Evolutionary conservation across 2,797 vertebrate genomes (phyloP).

Genomic region (Hyperoplus immaculatus): DNA sequence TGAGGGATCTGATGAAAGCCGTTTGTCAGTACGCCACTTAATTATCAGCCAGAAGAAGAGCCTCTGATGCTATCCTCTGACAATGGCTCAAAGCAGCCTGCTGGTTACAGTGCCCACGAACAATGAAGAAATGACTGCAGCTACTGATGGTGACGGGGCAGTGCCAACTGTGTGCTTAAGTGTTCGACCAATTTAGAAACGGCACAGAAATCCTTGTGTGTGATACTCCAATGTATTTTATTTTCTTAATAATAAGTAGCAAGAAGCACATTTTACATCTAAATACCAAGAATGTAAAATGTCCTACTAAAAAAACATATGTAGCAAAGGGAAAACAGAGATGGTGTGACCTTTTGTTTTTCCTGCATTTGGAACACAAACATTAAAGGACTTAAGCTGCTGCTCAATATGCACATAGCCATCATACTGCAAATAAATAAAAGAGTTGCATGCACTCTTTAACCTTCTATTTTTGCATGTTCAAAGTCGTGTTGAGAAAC

Average conservation of each 20-base stretch:
- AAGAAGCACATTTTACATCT: constrained; percentile 20
- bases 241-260: constrained; percentile 30
- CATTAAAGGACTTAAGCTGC: constrained; percentile 46
- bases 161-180: constrained; percentile 78
- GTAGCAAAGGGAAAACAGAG: constrained; percentile 41
- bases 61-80: constrained; percentile 82
- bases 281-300: constrained; percentile 30
- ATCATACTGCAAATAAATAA: constrained; percentile 47
- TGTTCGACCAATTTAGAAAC: constrained; percentile 69
- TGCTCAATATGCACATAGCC: constrained; percentile 56
- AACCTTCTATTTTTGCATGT: constrained; percentile 42
- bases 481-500: constrained; percentile 35
- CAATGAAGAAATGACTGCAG: constrained; percentile 76
- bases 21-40: constrained; percentile 88
- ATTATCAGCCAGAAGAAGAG: constrained; percentile 85
- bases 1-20: constrained; percentile 87
- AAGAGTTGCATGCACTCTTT: constrained; percentile 39
- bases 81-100: constrained; percentile 81
- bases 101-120: constrained; percentile 77
- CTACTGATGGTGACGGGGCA: constrained; percentile 73
- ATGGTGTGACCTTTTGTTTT: constrained; percentile 70
- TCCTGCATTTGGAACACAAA: constrained; percentile 60
- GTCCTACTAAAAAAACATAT: constrained; percentile 44
- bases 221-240: constrained; percentile 32
- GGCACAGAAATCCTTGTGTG: constrained; percentile 47